Conservation (phyloP, 2,888 invertebrate genomes). For the Proisotoma minuta region DNA sequence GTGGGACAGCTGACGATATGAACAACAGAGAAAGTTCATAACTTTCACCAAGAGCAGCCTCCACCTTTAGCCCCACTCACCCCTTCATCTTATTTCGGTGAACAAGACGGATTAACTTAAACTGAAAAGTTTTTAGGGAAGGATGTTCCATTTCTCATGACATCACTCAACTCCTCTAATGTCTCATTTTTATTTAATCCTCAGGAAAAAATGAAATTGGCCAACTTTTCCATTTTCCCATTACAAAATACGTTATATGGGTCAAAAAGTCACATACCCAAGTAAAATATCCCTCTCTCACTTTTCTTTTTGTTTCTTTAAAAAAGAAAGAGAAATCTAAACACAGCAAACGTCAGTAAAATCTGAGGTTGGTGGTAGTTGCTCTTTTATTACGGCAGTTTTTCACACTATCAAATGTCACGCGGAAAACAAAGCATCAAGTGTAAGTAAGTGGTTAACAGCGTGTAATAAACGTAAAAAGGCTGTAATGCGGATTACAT, state of each 20-base stretch:
- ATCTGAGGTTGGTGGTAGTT: no score
- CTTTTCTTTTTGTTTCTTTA: no score
- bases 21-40: slow-evolving; percentile 27
- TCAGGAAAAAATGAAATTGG: no score
- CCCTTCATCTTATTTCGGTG: not conserved
- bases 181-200: no score
- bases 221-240: no score
- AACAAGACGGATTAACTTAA: not conserved
- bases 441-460: not conserved
- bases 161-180: no score
- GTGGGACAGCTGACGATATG: slow-evolving; percentile 35
- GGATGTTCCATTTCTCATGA: slow-evolving; percentile 2
- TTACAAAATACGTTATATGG: no score
- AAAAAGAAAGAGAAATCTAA: no score
- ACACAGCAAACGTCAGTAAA: no score
- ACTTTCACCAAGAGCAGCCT: not conserved
- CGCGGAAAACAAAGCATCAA: not conserved
- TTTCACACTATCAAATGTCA: not conserved
- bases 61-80: not conserved
- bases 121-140: not conserved
- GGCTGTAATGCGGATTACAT: not conserved
- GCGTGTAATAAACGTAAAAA: not conserved
- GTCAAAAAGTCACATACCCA: no score
- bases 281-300: no score
- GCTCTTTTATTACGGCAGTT: no score